Percentiles rank a stretch among this genome's conserved stretches.
Evolutionary conservation across 2,113 vertebrate species (phyloP).

Genomic region (Oncorhynchus gorbuscha): DNA sequence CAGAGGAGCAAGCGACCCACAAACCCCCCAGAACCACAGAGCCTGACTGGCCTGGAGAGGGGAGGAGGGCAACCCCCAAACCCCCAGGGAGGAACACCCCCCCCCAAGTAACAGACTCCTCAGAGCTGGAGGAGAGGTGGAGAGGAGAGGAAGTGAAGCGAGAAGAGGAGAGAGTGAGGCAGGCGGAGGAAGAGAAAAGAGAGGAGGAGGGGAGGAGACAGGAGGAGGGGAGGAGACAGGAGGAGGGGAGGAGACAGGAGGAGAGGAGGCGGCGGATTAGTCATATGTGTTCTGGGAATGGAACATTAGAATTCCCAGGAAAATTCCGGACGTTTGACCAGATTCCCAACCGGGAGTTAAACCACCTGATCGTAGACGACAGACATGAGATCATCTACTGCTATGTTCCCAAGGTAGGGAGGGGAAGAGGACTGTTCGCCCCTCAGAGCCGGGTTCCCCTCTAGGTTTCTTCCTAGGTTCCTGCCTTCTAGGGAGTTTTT

Average conservation of each 20-base stretch:
- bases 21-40: background rate
- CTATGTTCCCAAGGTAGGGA: conserved; percentile 88
- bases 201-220: background rate
- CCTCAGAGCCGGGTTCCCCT: too few relatives aligned
- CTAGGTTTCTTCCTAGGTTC: too few relatives aligned
- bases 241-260: conserved; percentile 66
- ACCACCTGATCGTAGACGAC: conserved; percentile 89
- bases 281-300: conserved; percentile 80
- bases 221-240: too few relatives aligned
- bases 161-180: conserved; percentile 16
- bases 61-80: background rate
- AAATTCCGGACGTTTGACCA: conserved; percentile 80
- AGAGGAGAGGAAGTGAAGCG: conserved; percentile 2
- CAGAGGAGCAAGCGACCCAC: background rate
- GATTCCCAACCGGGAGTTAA: conserved; percentile 77
- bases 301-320: conserved; percentile 69
- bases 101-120: background rate
- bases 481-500: too few relatives aligned
- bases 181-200: background rate
- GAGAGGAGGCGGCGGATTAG: conserved; percentile 77
- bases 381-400: conserved; percentile 91
- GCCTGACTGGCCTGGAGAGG: background rate
- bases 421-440: background rate
- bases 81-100: background rate
- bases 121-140: background rate